Evolutionary conservation across 2,888 invertebrate genomes (phyloP), one percentile per base, ranked within the genome.

Genomic region (Phengaris alcon): DNA sequence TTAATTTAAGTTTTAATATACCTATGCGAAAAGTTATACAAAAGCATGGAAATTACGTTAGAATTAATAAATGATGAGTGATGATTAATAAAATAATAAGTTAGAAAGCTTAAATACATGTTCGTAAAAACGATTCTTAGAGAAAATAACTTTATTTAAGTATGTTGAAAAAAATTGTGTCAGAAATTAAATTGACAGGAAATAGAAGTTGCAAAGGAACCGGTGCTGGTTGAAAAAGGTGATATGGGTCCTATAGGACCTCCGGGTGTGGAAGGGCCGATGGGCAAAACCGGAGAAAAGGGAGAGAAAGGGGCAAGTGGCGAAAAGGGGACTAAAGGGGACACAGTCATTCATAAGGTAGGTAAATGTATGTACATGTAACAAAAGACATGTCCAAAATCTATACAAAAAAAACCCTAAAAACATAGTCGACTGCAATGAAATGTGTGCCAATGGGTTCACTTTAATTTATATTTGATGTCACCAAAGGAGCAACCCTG

Each of bases 221-320:
- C 82, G n/a, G 80, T 86, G 72, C 82, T 82, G 69, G 87, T 87
- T 52, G 83, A 85, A 69, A 85, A 80, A 74, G 90, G 90, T n/a
- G 86, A 85, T 0, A 77, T 22, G 0, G 90, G 90, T 2, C 86
- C 85, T 0, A 74, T 81, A 44, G 90, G 90, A 22, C 86, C 84
- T 44, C 82, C 80, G 6, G 64, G 64, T 44, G 35, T 35, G 35
- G 64, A 64, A 0, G 97, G 97, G 9, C 85, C 87, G 64, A 84
- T 91, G 5, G 97, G 97, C 15, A 76, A 78, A 0, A 85, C 90
- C 77, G 97, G 97, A 0, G 79, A 80, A 0, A 88, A 88, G 75
- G 97, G 97, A 46, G 81, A 83, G 0, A 95, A 94, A 80, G 96
- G 96, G 73, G 91, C 82, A 74, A 80, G 75, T 35, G 89, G 88